Evolutionary conservation across 2,888 invertebrate species (phyloP), one percentile per base, ranked within the genome.

Genomic region (Pristionchus exspectatus): DNA sequence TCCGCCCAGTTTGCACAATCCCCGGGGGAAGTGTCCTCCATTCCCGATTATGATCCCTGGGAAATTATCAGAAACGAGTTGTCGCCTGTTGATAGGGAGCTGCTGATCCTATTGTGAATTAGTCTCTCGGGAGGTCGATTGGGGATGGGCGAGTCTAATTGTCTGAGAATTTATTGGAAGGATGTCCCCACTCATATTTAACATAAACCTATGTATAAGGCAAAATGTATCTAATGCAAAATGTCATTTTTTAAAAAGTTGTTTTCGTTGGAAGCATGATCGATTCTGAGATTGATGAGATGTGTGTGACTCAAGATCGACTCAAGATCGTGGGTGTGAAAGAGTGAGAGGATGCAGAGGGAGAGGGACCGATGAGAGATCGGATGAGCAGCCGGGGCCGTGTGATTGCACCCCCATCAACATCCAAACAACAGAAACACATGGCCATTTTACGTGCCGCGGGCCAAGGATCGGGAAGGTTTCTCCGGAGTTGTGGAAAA

Each of bases 391-490:
- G 69, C 0, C 2, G 59, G n/a, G n/a, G 16, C 50, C 81, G 44
- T 81, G 81, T 81, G 81, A 81, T 81, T 81, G 81, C 81, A 10
- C 44, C 5, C 69, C 50, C 81, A 81, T 81, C 81, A 50, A 81
- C 81, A 54, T 33, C 81, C 81, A 81, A 81, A 81, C 81, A 81
- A 81, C 81, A 81, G 81, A 81, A 50, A 50, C 81, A 81, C 81
- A 81, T 81, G 81, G 81, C 44, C 72, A 50, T 77, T 44, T 7
- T 12, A 81, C 81, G 77, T 33, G 74, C 66, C 7, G 74, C 9
- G 33, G 24, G 74, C 30, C 69, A 69, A 38, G n/a, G 18, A 21
- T 77, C 77, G 81, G 21, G 24, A 24, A 18, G n/a, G 63, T 63
- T 63, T 63, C 63, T 63, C 63, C 4, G 9, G 63, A 9, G 63